Base-by-base conservation (phyloP, 2,888 invertebrate genomes). In the Phortica okadai region DNA sequence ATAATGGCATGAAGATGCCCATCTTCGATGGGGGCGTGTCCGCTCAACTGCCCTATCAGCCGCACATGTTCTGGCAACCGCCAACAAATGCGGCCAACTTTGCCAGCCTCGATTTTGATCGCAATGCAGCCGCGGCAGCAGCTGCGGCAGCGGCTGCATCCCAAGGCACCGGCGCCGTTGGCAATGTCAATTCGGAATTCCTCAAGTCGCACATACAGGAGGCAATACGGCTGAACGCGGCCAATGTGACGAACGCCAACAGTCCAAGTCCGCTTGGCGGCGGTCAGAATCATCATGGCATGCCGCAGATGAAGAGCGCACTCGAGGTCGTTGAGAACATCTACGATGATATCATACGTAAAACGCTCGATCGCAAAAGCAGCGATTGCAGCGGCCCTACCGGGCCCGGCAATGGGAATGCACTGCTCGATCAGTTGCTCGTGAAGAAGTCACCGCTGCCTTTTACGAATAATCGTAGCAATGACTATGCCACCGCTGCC, bases 181-280 rank as follows among this genome's bases (percentile, higher is more conserved):
- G 94, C 10, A 74, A 74, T 62, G 74, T 79, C 50, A 83, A 94
- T 83, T 94, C 94, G 6, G 96, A 96, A 80, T 95, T 95, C 92
- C 93, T 94, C 78, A 95, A 96, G 56, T 94, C 95, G 74, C 96
- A 96, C 89, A 95, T 96, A 93, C 96, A 96, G 87, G 95, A 96
- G 80, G 82, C 85, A 44, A 81, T 86, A 75, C 82, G 82, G 25
- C 76, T 80, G 21, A 79, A 79, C 50, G 62, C 76, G 3, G 59
- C 56, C 54, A 50, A 33, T 14, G 78, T 79, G 10, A 78, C 76
- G 11, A 82, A 79, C 62, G 82, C 81, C 21, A 84, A 79, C 75
- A 82, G 75, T 41, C 83, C 81, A 79, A 88, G 86, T 79, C 85
- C 84, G 50, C 85, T 91, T 50, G 91, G 81, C 74, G 77, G 76